Evolutionary conservation across 2,113 vertebrate genomes (phyloP).

Genomic region (Notothenia rossii): DNA sequence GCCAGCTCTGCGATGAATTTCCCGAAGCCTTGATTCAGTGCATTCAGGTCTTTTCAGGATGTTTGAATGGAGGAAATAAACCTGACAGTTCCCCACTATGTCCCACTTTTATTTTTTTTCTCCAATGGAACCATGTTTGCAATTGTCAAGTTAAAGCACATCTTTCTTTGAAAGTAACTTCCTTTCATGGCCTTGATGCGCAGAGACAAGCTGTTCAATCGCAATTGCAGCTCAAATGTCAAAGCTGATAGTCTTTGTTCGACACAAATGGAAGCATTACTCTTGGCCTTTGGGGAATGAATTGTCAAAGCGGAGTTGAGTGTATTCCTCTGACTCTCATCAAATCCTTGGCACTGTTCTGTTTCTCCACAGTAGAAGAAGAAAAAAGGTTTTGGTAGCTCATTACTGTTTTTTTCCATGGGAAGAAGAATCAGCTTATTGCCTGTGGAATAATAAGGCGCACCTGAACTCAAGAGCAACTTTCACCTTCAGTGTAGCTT

Average conservation of each 20-base stretch:
- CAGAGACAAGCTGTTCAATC: slow-evolving; percentile 67
- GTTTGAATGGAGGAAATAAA: slow-evolving; percentile 36
- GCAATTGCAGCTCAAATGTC: slow-evolving; percentile 64
- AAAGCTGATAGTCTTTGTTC: slow-evolving; percentile 56
- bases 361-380: slow-evolving; percentile 37
- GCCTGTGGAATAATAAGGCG: slow-evolving; percentile 51
- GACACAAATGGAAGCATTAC: slow-evolving; percentile 66
- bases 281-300: slow-evolving; percentile 65
- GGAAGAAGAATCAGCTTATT: slow-evolving; percentile 36
- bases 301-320: slow-evolving; percentile 63
- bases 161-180: slow-evolving; percentile 52
- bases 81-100: slow-evolving; percentile 36
- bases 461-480: slow-evolving; percentile 60
- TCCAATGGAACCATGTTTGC: slow-evolving; percentile 43
- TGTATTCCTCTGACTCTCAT: slow-evolving; percentile 59
- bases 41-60: slow-evolving; percentile 19
- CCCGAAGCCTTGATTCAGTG: slow-evolving; percentile 4
- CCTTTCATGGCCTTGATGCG: slow-evolving; percentile 56
- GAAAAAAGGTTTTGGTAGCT: slow-evolving; percentile 48
- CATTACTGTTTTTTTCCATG: slow-evolving; percentile 28
- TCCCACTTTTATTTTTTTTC: slow-evolving; percentile 46
- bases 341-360: slow-evolving; percentile 50
- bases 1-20: slow-evolving; percentile 28
- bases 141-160: slow-evolving; percentile 66
- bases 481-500: slow-evolving; percentile 72